Conservation (phyloP, 2,113 vertebrate species). For the Nycticorax nycticorax region DNA sequence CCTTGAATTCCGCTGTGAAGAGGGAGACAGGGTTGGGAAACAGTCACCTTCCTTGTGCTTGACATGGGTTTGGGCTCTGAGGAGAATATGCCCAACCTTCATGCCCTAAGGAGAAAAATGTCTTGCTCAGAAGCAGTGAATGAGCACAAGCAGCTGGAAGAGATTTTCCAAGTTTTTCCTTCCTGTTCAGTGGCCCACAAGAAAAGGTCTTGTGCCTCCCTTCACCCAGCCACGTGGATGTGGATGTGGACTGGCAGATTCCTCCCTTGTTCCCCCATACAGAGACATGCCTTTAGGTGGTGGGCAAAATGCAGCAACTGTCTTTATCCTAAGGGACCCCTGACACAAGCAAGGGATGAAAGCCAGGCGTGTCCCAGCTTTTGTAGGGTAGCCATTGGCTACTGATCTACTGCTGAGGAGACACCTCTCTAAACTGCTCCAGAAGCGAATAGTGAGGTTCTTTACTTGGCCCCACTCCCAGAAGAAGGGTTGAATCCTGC, state of each 20-base stretch:
- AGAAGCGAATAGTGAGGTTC: neutral
- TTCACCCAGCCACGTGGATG: neutral
- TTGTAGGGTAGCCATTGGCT: neutral
- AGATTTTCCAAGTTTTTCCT: neutral
- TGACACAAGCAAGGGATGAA: neutral
- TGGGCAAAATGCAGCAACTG: neutral
- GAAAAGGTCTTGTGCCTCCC: neutral
- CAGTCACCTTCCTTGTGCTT: neutral
- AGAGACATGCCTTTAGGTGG: neutral
- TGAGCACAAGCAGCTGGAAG: neutral
- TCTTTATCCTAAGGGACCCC: neutral
- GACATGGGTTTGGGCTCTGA: neutral
- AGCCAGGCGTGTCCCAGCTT: neutral
- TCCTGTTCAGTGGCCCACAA: neutral
- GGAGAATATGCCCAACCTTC: neutral
- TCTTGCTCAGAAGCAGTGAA: neutral
- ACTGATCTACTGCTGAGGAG: neutral
- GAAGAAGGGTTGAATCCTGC: neutral
- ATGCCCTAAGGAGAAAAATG: neutral
- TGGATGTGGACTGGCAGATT: neutral
- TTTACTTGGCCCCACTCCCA: neutral
- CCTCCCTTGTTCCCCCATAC: neutral
- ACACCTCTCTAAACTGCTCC: neutral
- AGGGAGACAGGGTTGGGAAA: neutral
- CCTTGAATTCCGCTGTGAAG: neutral